Conservation (phyloP, 2,888 invertebrate genomes). For the Hemaris fuciformis region DNA sequence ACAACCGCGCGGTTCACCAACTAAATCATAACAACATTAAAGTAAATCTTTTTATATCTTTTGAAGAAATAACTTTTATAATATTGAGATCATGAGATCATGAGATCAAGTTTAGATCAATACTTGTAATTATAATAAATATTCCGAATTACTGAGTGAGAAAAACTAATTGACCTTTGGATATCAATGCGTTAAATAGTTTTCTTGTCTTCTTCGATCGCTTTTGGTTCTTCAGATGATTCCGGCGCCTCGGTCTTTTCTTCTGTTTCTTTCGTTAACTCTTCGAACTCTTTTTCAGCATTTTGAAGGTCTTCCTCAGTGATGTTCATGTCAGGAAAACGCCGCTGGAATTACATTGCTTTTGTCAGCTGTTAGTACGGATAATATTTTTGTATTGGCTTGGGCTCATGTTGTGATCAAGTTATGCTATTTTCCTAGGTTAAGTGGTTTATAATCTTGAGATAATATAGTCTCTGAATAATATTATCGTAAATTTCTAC, state of each 20-base stretch:
- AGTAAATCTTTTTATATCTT: too few relatives aligned
- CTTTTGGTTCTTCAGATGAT: slow-evolving; percentile 14
- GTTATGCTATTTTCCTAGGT: too few relatives aligned
- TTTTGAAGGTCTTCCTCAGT: slow-evolving; percentile 72
- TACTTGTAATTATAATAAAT: background rate
- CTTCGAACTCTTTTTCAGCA: slow-evolving; percentile 63
- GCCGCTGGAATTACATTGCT: slow-evolving; percentile 48
- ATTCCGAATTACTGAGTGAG: background rate
- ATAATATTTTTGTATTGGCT: too few relatives aligned
- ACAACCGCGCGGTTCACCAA: too few relatives aligned
- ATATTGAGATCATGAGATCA: background rate
- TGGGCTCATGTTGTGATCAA: too few relatives aligned
- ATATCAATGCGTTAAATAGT: slow-evolving; percentile 38
- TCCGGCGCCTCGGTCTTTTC: slow-evolving; percentile 16
- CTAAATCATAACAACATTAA: too few relatives aligned
- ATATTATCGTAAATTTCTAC: too few relatives aligned
- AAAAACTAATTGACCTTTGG: background rate
- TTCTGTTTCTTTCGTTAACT: slow-evolving; percentile 52
- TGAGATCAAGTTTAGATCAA: background rate
- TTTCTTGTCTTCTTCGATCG: slow-evolving; percentile 48
- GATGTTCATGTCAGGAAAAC: slow-evolving; percentile 67
- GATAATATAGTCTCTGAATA: too few relatives aligned
- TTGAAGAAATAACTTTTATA: too few relatives aligned
- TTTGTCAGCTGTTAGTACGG: background rate
- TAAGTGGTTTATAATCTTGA: too few relatives aligned